phyloP scores from a whole-genome alignment of 2,113 vertebrate species.

The Caloenas nicobarica region DNA sequence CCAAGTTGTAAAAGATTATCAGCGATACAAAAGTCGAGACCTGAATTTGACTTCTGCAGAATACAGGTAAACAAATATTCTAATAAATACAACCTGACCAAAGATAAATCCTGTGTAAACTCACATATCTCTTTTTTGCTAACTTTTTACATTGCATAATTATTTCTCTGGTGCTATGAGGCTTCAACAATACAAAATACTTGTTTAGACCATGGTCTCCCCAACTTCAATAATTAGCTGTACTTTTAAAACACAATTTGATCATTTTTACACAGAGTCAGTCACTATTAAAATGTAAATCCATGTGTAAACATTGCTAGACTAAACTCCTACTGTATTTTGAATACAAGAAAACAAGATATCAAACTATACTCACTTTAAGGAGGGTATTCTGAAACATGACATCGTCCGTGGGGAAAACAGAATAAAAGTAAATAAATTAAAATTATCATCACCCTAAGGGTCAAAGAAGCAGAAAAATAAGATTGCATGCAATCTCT shows the following conservation, averaged over 20 bases:
- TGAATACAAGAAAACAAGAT: background rate
- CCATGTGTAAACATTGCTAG: background rate
- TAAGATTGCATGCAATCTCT: background rate
- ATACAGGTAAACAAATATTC: background rate
- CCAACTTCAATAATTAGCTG: background rate
- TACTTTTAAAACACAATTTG: background rate
- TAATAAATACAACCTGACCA: background rate
- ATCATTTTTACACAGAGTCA: background rate
- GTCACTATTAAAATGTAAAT: background rate
- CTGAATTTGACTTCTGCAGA: background rate
- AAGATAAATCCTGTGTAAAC: background rate
- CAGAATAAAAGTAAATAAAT: background rate
- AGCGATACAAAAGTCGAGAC: background rate
- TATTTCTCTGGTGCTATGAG: background rate
- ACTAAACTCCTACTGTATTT: background rate
- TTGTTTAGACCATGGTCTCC: background rate
- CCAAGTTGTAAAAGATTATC: background rate
- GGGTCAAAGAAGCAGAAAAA: background rate
- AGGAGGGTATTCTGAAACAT: background rate
- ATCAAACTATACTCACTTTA: background rate
- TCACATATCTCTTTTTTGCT: background rate
- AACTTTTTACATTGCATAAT: background rate
- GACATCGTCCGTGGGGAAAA: rapidly evolving
- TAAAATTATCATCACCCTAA: background rate
- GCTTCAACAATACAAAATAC: background rate